Evolutionary conservation across 2,888 invertebrate species (phyloP), one percentile per base, ranked within the genome.

Genomic region (Epinotia nisella): DNA sequence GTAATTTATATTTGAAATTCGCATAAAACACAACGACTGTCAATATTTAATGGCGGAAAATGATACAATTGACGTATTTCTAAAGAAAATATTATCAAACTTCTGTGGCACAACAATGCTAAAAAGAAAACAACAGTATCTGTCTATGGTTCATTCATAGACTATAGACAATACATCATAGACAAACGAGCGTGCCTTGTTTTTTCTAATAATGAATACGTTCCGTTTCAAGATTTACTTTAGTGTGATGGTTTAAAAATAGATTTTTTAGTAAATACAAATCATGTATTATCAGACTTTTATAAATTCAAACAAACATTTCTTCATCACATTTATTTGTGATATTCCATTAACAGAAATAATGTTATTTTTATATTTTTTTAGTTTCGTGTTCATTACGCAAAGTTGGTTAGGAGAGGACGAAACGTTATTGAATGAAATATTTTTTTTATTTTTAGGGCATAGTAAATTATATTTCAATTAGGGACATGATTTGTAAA

Each of bases 381-480:
- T 45, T 62, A 11, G 45, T 74, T 49, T 59, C 53, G 74, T 71
- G 13, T 64, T 65, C 68, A 75, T 62, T 73, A 73, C 73, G 68
- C 58, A 68, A 74, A 75, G 66, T 77, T 77, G 75, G 68, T 77
- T 78, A 76, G 76, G 80, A 80, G 78, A 81, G 84, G 91, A 90
- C 82, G 92, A 89, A 92, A 92, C 91, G 91, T 89, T 83, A 77
- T 83, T 90, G 88, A 90, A 92, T 92, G 91, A 91, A 90, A 84
- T 86, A 85, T 89, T 91, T 92, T 91, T 90, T 92, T 91, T 88
- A 89, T 87, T 91, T 91, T 89, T 89, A 85, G 87, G 89, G 87
- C 87, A 90, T 90, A 89, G 90, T 91, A 90, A 92, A 92, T 87
- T 90, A 87, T 79, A 88, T 90, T 90, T 90, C 90, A 89, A 90